Evolutionary conservation across 1,140 invertebrate genomes (phyloP), one percentile per base, ranked within the genome.

Genomic region (Meloidogyne floridensis): DNA sequence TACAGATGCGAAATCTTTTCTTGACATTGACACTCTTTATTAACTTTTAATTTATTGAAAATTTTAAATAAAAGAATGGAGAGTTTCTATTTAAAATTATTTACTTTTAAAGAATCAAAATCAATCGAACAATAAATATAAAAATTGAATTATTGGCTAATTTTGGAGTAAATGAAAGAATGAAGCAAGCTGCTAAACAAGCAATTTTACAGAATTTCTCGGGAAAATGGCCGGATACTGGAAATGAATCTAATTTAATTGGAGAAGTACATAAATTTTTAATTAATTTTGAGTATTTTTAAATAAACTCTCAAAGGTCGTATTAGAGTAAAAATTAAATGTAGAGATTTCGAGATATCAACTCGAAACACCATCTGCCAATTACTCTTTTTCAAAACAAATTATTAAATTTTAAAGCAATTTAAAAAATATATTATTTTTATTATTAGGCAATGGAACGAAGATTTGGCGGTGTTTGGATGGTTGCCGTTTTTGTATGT

Each of bases 381-480:
- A 32, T 32, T 32, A 32, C 32, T 32, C 32, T 32, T 32, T 32
- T 32, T 32, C 32, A 32, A 32, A 2, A 32, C 32, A 32, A 2
- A 32, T 32, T 32, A 32, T 32, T 32, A 32, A 32, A 32, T 32
- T 32, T 32, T 32, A 32, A 32, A 32, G 32, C 32, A 32, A 32
- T 32, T 32, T 2, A 32, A 32, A 32, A 32, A 32, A 43, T 59
- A 32, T 11, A 43, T 72, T 73, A 15, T 3, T 77, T 53, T 32
- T 15, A 15, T 81, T 9, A 7, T 8, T 71, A 82, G 81, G 72
- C 47, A 70, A 82, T 82, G 81, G 81, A 82, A 72, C 32, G 18
- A n/a, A 15, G 69, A n/a, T 82, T 82, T 18, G 81, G 81, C 2
- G 81, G 81, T 20, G 13, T 20, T 7, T 82, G 80, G 80, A 83